A percentile compares a stretch with the other conserved stretches of the same genome.
Conservation (phyloP, 2,113 vertebrate genomes). For the Dissostichus mawsoni region DNA sequence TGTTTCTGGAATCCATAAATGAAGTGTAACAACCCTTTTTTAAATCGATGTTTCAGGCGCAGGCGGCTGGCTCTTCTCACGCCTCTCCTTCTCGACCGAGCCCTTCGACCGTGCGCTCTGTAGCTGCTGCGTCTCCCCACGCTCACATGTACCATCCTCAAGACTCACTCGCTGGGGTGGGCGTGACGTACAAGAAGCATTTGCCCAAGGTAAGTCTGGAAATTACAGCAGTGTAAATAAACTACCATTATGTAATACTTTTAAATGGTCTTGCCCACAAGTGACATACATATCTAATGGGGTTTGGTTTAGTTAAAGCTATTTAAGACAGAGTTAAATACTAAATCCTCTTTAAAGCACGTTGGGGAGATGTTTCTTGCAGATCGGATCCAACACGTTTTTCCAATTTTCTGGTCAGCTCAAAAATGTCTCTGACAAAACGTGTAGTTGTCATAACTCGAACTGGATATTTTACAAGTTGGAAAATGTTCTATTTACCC, state of each 20-base stretch:
- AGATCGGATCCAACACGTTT: not conserved
- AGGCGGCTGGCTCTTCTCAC: conserved; percentile 90
- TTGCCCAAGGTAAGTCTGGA: conserved; percentile 87
- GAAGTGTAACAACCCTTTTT: not conserved
- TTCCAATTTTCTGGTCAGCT: not conserved
- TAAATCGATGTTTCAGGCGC: conserved; percentile 82
- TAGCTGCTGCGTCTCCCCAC: conserved; percentile 87
- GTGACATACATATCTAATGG: not conserved
- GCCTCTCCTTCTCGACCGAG: conserved; percentile 87
- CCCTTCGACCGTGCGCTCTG: conserved; percentile 86
- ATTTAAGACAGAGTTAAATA: not conserved
- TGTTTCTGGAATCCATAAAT: not conserved
- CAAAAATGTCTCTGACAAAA: not conserved
- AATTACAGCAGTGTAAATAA: not conserved
- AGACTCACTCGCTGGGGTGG: conserved; percentile 88
- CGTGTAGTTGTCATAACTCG: no score
- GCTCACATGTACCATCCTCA: conserved; percentile 81
- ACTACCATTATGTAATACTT: not conserved
- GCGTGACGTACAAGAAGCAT: conserved; percentile 92
- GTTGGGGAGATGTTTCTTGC: not conserved
- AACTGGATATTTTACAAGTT: no score
- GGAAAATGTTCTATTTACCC: no score
- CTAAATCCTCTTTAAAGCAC: not conserved
- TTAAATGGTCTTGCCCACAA: not conserved
- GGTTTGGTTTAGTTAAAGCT: not conserved